Base-by-base conservation (phyloP, 2,888 invertebrate species). In the Lepetodrilus schrolli region DNA sequence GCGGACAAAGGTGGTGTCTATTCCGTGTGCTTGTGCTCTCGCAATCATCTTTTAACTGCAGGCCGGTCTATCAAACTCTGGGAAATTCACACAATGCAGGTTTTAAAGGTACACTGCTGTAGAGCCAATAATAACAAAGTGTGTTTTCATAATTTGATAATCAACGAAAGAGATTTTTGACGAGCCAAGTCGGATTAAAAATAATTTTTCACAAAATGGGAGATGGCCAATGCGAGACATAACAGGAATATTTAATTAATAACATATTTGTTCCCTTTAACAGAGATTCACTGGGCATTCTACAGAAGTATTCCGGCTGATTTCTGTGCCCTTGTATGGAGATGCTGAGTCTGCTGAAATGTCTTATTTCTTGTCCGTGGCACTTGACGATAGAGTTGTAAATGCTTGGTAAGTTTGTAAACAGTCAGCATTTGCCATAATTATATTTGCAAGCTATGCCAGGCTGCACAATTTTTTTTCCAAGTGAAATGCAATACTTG, bases 11-110 rank as follows among this genome's bases (percentile, higher is more conserved):
- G 86, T 13, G 76, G 82, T 51, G 78, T 90, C 3, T 82, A 86
- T 75, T 93, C 92, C 77, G 91, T 94, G 8, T 93, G 94, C 79
- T 92, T 93, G 88, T 92, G 93, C 77, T 91, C 94, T 23, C 86
- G 87, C 7, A 80, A 83, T 2, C 87, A 88, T 72, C 76, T 92
- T 21, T 78, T 92, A 50, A 86, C 90, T 5, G 91, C 91, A 2
- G 88, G 91, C 20, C 85, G 90, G 74, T 83, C 86, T 10, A 93
- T 94, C 43, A 93, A 93, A 85, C 90, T 94, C 88, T 95, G 94
- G 93, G 92, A 94, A 84, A 87, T 93, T 34, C 88, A 91, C 7
- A 92, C 91, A 0, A 92, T 93, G 86, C 92, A 93, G 80, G 82
- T 94, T 13, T 85, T 95, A 47, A 92, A 92, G 86, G 89, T 89